Conservation (phyloP, 2,113 vertebrate genomes). For the Tympanuchus pallidicinctus region DNA sequence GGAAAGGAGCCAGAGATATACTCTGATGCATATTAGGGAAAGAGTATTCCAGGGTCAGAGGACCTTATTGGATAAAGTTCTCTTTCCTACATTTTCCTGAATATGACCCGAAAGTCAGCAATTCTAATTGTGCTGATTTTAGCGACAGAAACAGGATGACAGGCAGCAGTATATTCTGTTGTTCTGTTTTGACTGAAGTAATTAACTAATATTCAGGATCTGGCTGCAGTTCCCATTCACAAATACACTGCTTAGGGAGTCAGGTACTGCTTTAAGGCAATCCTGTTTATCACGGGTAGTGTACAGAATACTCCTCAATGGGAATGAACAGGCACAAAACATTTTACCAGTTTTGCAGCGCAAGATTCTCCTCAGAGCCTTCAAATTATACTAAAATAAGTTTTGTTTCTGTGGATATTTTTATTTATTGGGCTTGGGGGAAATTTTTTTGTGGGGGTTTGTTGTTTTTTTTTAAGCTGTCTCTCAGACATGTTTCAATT, state of each 20-base stretch:
- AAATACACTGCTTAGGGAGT: slow-evolving; percentile 17
- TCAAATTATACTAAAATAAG: not conserved
- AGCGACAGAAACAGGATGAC: not conserved
- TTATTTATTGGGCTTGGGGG: not conserved
- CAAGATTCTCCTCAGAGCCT: not conserved
- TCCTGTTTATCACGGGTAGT: slow-evolving; percentile 2
- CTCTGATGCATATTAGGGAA: not conserved
- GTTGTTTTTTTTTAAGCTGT: not conserved
- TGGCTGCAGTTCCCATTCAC: not conserved
- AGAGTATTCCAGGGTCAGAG: not conserved
- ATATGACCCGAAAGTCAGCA: not conserved
- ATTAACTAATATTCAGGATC: slow-evolving; percentile 41
- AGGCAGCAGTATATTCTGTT: not conserved
- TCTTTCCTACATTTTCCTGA: slow-evolving; percentile 25
- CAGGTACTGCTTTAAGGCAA: slow-evolving; percentile 13
- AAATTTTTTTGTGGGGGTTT: not conserved
- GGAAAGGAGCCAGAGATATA: slow-evolving; percentile 38
- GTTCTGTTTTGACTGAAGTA: slow-evolving; percentile 12
- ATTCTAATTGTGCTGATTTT: not conserved
- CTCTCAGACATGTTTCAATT: not conserved
- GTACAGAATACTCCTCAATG: not conserved
- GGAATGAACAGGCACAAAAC: not conserved
- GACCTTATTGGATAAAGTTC: slow-evolving; percentile 2
- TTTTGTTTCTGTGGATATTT: not conserved
- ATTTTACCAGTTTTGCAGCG: not conserved